These are phyloP conservation scores for Catocala sponsa DNA, from an alignment of 2,888 invertebrate genomes.

Conservation along the genomic window DNA sequence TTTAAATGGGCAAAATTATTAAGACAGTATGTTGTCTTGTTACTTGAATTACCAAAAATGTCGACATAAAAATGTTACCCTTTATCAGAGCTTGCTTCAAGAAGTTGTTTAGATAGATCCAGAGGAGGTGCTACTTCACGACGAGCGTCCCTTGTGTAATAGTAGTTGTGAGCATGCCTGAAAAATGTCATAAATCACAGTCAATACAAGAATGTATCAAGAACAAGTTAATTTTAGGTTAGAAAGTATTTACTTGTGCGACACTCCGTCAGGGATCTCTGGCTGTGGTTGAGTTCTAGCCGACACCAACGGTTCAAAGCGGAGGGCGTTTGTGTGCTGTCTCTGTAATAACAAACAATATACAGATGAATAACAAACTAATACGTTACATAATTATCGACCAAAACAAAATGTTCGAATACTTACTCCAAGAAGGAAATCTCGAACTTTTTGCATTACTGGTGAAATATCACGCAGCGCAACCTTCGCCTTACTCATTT, in stretches of 20 bases:
- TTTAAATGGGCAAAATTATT: no score
- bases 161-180: conserved; percentile 94
- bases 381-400: conserved; percentile 67
- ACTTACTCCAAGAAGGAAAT: conserved; percentile 91
- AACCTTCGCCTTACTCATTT: conserved; percentile 78
- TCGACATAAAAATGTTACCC: conserved; percentile 60
- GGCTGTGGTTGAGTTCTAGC: conserved; percentile 95
- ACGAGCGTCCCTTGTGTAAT: conserved; percentile 94
- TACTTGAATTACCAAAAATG: no score
- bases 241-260: conserved; percentile 86
- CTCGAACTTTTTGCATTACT: conserved; percentile 88
- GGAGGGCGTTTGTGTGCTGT: conserved; percentile 88
- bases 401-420: conserved; percentile 35
- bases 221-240: not conserved
- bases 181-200: conserved; percentile 30
- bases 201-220: no score
- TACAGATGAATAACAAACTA: conserved; percentile 19
- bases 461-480: conserved; percentile 90
- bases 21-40: no score
- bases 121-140: conserved; percentile 92
- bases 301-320: conserved; percentile 90
- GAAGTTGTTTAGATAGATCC: conserved; percentile 78
- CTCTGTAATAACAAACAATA: conserved; percentile 78
- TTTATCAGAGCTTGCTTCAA: conserved; percentile 78
- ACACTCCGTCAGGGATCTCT: conserved; percentile 93